Evolutionary conservation across 2,797 vertebrate species (phyloP), one percentile per base, ranked within the genome.

Genomic region (Gadopsis bispinosus): DNA sequence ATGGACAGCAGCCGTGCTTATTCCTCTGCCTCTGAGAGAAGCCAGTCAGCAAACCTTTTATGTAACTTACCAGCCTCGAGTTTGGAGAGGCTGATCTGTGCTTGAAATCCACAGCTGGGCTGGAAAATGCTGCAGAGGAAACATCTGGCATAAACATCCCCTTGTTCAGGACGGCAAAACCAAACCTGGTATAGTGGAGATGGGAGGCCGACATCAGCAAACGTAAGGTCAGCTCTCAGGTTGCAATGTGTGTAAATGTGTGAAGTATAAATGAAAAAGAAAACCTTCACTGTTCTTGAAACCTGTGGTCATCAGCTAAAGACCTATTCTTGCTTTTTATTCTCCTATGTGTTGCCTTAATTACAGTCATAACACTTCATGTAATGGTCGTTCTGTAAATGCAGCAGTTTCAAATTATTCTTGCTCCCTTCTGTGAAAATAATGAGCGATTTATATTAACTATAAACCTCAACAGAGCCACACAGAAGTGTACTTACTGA

Each of bases 11-110:
- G 67, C 73, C 62, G 0, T 29, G 68, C 69, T 87, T 77, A 31
- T 75, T 82, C 69, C 50, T 54, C 73, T 61, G 73, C 53, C 68
- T 79, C 77, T 69, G 58, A 83, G 64, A 80, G 50, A 37, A 56
- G 47, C 43, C 4, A 45, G 76, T 82, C 82, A 67, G 76, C 76
- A 81, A 79, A 79, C 22, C 59, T 69, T 80, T 86, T 76, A 81
- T 78, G 79, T 81, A 76, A 84, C 48, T 33, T 12, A 41, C 55
- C 83, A 75, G 59, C 67, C 43, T 59, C 19, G 8, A 41, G 59
- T 73, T 83, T 50, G n/a, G 22, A 63, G 76, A 59, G 53, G 73
- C 69, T 50, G 50, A 67, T 80, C 56, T 62, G 72, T 75, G 47
- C 67, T 63, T 78, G 35, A 75, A 73, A 83, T 75, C 80, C 82